These are phyloP conservation scores for Mylabris sibirica DNA, from an alignment of 2,888 invertebrate genomes.

Conservation along the genomic window DNA sequence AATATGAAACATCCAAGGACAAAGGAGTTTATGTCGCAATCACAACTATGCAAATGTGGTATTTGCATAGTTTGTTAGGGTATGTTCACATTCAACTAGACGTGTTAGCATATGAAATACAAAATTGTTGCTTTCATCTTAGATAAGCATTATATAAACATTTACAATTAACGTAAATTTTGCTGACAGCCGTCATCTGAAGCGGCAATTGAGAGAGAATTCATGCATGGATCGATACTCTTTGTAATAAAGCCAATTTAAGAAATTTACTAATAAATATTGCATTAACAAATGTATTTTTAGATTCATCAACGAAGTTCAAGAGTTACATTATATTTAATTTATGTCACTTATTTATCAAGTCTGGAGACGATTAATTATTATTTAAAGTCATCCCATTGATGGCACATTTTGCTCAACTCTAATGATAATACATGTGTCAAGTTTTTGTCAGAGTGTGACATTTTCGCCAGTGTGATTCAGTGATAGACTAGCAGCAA, in stretches of 20 bases:
- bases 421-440: constrained; percentile 40
- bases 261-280: no score
- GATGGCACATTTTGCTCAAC: constrained; percentile 39
- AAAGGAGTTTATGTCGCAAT: not conserved
- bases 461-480: constrained; percentile 17
- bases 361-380: constrained; percentile 45
- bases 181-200: not conserved
- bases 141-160: not conserved
- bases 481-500: not conserved
- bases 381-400: constrained; percentile 46
- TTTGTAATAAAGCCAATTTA: no score
- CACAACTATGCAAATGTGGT: not conserved
- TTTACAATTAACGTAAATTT: not conserved
- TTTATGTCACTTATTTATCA: no score
- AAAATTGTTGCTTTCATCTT: not conserved
- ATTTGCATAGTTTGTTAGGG: not conserved
- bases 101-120: no score
- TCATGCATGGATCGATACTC: no score
- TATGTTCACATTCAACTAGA: not conserved
- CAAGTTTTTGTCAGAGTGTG: constrained; percentile 40
- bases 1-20: not conserved
- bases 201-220: not conserved
- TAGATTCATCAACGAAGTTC: no score
- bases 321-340: no score
- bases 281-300: no score